phyloP scores from a whole-genome alignment of 2,797 vertebrate genomes.

The Darevskia nairensis region DNA sequence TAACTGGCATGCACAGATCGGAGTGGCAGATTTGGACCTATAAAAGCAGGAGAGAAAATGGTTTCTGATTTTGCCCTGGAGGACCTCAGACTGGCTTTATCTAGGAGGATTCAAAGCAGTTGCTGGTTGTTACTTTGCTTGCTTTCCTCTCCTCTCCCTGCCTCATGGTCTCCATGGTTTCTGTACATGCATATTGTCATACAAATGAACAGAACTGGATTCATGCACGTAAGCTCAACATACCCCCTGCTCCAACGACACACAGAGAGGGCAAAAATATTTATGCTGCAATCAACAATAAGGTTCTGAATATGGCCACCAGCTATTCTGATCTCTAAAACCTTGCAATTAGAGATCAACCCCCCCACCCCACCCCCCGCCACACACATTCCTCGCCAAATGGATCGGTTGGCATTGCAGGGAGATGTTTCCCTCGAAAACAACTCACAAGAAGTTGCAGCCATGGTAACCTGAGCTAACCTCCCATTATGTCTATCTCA shows the following conservation, averaged over 20 bases:
- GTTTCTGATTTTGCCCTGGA: neutral
- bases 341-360: neutral
- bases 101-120: neutral
- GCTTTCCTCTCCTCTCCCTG: neutral
- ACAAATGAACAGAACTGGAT: neutral
- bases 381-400: neutral
- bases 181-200: neutral
- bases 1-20: too few species aligned
- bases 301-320: neutral
- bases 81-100: neutral
- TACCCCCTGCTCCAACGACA: neutral
- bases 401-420: neutral
- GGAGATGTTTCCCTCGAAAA: constrained; percentile 1
- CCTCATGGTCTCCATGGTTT: constrained; percentile 21
- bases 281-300: neutral
- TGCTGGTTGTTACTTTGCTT: too few species aligned
- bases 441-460: constrained; percentile 12
- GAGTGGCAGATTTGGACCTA: neutral
- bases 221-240: too few species aligned
- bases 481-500: constrained; percentile 18
- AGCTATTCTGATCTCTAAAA: neutral
- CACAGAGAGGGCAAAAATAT: neutral
- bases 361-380: fast-evolving
- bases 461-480: constrained; percentile 19
- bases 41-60: too few species aligned